Evolutionary conservation across 1,140 invertebrate genomes (phyloP).

Genomic region (Trichonephila clavipes): DNA sequence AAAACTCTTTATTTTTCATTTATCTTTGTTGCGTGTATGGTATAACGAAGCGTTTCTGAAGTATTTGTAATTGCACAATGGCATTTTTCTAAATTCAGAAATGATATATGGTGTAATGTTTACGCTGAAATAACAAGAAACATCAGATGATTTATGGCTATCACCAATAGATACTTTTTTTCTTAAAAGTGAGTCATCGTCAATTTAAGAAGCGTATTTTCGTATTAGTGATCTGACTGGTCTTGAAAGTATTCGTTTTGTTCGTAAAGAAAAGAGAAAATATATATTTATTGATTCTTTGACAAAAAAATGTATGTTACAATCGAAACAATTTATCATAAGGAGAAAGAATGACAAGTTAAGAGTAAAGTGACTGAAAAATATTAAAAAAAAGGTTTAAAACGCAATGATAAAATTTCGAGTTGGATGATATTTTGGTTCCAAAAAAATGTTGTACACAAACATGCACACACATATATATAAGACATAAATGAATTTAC

Average conservation of each 20-base stretch:
- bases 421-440: background rate
- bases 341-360: background rate
- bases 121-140: background rate
- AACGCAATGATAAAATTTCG: background rate
- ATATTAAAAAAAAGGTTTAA: background rate
- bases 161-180: conserved; percentile 23
- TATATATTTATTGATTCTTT: background rate
- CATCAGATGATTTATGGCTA: conserved; percentile 38
- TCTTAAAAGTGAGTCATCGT: background rate
- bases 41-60: background rate
- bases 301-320: background rate
- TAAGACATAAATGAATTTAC: too few relatives aligned
- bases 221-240: conserved; percentile 20
- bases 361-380: background rate
- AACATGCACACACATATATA: too few relatives aligned
- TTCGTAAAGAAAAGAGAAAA: background rate
- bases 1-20: background rate
- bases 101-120: conserved; percentile 14
- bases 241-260: conserved; percentile 16
- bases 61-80: background rate
- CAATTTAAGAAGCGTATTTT: conserved; percentile 33
- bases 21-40: background rate
- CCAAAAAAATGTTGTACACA: background rate
- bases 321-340: conserved; percentile 17
- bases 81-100: conserved; percentile 15